Percentiles rank a stretch among this genome's conserved stretches.
Conservation (phyloP, 2,888 invertebrate genomes). For the Gastrophysa polygoni region DNA sequence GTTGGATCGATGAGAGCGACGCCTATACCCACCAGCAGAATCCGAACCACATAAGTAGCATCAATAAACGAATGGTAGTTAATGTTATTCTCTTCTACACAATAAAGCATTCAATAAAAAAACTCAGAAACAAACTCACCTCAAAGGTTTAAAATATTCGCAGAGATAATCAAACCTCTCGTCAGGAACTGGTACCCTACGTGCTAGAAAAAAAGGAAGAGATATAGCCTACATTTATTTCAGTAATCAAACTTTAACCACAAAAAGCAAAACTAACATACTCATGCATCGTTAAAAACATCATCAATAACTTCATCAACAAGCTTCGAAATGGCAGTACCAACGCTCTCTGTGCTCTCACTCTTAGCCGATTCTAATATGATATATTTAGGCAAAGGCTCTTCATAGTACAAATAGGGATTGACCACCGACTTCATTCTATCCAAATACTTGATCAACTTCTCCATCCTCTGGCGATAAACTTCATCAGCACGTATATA, state of each 20-base stretch:
- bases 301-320: constrained; percentile 5
- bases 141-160: constrained; percentile 91
- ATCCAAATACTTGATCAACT: constrained; percentile 53
- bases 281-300: not conserved
- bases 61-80: too few species aligned
- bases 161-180: constrained; percentile 90
- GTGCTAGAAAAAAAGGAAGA: constrained; percentile 62
- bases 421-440: constrained; percentile 61
- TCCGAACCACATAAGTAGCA: too few species aligned
- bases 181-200: constrained; percentile 98
- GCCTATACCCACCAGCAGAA: too few species aligned
- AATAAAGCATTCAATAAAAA: too few species aligned
- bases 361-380: constrained; percentile 22
- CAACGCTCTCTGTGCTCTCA: constrained; percentile 10
- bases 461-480: constrained; percentile 50
- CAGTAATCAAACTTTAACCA: not conserved
- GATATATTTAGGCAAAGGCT: constrained; percentile 46
- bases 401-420: constrained; percentile 62
- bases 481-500: constrained; percentile 58
- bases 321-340: constrained; percentile 6
- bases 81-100: too few species aligned
- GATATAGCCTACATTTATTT: not conserved
- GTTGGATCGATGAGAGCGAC: too few species aligned
- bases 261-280: not conserved
- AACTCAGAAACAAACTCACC: constrained; percentile 64